phyloP scores from a whole-genome alignment of 92 coral and sea anemone genomes.

The Heliopora coerulea region DNA sequence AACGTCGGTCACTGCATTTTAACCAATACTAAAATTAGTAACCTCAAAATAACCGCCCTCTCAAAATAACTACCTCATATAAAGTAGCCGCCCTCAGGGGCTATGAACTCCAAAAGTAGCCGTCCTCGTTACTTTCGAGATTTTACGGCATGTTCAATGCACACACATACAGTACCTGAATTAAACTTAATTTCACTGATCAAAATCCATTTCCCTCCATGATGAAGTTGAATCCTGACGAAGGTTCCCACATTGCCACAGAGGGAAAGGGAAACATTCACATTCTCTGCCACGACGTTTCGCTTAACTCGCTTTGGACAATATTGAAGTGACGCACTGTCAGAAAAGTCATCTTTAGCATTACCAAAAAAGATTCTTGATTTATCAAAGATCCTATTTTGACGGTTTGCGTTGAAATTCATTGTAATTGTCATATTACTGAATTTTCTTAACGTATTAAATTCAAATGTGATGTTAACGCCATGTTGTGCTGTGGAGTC shows the following conservation, averaged over 20 bases:
- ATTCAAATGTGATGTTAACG: conserved; percentile 25
- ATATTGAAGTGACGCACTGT: conserved; percentile 4
- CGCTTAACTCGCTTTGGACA: conserved; percentile 4
- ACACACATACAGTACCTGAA: no score
- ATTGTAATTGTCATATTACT: conserved; percentile 9
- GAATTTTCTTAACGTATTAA: conserved; percentile 17
- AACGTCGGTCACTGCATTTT: background rate
- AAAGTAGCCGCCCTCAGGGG: no score
- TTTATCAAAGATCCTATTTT: conserved; percentile 2
- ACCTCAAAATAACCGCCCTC: no score
- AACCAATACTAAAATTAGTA: no score
- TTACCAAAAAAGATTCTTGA: conserved; percentile 12
- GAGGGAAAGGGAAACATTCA: conserved; percentile 70
- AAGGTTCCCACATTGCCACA: conserved; percentile 60
- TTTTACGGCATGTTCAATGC: no score
- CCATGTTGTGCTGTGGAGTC: background rate
- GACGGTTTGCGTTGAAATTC: conserved; percentile 1
- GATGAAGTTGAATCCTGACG: conserved; percentile 54
- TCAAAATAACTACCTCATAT: no score
- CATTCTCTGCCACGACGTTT: conserved; percentile 1
- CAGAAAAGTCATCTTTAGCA: background rate
- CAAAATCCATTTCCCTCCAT: conserved; percentile 72
- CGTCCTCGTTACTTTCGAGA: no score
- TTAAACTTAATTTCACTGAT: conserved; percentile 77
- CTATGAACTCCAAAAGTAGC: no score